phyloP scores from a whole-genome alignment of 2,888 invertebrate species.

The Anticlea derivata region DNA sequence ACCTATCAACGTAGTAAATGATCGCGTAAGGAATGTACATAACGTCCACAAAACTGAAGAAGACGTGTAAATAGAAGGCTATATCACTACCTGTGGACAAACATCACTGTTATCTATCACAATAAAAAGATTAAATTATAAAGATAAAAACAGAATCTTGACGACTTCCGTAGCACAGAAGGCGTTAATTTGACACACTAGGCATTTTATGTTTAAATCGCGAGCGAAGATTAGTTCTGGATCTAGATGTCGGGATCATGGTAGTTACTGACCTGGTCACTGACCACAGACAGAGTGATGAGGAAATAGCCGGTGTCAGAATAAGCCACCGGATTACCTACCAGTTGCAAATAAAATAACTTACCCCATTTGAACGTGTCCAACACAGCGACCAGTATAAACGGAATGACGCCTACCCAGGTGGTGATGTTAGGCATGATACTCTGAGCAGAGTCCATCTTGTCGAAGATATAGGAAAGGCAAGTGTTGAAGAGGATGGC shows the following conservation, averaged over 20 bases:
- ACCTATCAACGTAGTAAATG: slow-evolving; percentile 90
- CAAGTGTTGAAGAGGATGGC: slow-evolving; percentile 90
- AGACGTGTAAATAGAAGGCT: slow-evolving; percentile 87
- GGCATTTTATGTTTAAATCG: too few relatives aligned
- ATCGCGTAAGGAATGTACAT: slow-evolving; percentile 93
- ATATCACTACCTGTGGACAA: slow-evolving; percentile 84
- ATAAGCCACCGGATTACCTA: too few relatives aligned
- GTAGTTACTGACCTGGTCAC: too few relatives aligned
- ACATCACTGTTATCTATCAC: not conserved
- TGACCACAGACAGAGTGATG: too few relatives aligned
- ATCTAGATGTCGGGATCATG: too few relatives aligned
- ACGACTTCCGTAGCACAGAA: too few relatives aligned
- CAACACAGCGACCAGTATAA: slow-evolving; percentile 87
- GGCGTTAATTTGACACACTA: too few relatives aligned
- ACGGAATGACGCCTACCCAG: slow-evolving; percentile 90
- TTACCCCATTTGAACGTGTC: slow-evolving; percentile 89
- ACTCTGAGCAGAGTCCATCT: slow-evolving; percentile 92
- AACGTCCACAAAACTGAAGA: slow-evolving; percentile 89
- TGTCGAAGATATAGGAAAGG: slow-evolving; percentile 91
- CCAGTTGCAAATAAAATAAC: slow-evolving; percentile 31
- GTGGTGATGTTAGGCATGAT: slow-evolving; percentile 91
- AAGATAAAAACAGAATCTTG: too few relatives aligned
- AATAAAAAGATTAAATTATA: too few relatives aligned
- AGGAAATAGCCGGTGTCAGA: too few relatives aligned
- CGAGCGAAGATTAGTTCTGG: too few relatives aligned